Evolutionary conservation across 1,140 invertebrate genomes (phyloP), one percentile per base, ranked within the genome.

Genomic region (Latrodectus geometricus): DNA sequence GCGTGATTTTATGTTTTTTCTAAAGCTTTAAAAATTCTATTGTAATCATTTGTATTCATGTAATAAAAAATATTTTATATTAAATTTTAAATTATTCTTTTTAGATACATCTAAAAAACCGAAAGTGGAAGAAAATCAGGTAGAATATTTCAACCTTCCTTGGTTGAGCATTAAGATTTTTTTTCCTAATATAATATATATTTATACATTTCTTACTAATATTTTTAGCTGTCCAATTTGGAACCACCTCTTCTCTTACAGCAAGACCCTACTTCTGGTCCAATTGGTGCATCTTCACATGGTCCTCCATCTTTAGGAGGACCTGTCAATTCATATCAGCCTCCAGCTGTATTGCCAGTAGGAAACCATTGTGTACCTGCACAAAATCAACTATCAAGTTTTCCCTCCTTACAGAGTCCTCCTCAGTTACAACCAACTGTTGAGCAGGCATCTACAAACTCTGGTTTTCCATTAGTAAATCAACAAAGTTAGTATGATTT

Each of bases 81-180:
- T 35, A 35, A 35, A 35, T 35, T 35, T 35, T 35, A 35, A 35
- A 35, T 35, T 35, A 35, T 49, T 23, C 61, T 54, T 61, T 61
- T 15, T 52, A 79, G 85, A 87, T 54, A n/a, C 52, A 49, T 74
- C 70, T 23, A 87, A 87, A 20, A 87, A 87, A 65, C 72, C 72
- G 35, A 87, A 87, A 50, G 20, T 82, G 35, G 86, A 87, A 61
- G 79, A 87, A 83, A 87, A 77, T 70, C 86, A 82, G 73, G 86
- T 87, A 74, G 9, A 23, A 7, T 49, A 49, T 48, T 50, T 49
- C 9, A 9, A 35, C 68, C 1, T 70, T 70, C 2, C n/a, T 2
- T 70, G n/a, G 1, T 70, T 4, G 5, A 12, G 23, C 11, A n/a
- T 61, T 56, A 9, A 9, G 17, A 61, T 61, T 61, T 61, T 61